These are phyloP conservation scores for Yponomeuta plumbellus DNA, from an alignment of 2,888 invertebrate genomes.

Conservation along the genomic window DNA sequence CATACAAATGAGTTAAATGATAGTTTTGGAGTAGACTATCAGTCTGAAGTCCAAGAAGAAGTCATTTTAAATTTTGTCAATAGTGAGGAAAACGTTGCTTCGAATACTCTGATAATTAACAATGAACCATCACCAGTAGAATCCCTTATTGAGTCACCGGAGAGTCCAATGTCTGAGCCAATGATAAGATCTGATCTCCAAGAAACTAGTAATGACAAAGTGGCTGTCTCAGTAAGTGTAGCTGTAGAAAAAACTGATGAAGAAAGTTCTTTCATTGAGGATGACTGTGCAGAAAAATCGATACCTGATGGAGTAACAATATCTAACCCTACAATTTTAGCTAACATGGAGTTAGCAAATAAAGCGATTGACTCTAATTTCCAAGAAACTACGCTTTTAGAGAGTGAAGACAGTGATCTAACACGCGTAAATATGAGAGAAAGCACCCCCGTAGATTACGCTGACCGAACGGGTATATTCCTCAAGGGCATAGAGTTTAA, in stretches of 20 bases:
- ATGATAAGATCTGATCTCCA: neutral
- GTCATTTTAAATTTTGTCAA: neutral
- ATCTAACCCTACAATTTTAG: neutral
- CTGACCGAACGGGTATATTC: slow-evolving; percentile 31
- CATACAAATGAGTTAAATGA: too few species aligned
- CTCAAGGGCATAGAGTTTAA: slow-evolving; percentile 45
- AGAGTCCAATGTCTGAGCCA: neutral
- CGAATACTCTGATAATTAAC: neutral
- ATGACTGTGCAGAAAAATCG: neutral
- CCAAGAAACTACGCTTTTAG: neutral
- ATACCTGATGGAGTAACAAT: neutral
- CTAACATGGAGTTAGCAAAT: neutral
- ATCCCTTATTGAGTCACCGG: neutral
- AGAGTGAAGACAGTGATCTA: neutral
- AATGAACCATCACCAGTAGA: neutral
- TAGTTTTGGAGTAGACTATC: neutral
- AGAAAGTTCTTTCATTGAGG: neutral
- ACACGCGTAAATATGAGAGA: neutral
- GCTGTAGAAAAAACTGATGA: neutral
- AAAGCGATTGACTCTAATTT: neutral
- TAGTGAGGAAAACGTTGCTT: neutral
- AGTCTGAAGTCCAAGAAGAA: neutral
- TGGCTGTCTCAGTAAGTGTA: neutral
- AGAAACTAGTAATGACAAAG: neutral
- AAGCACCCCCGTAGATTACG: slow-evolving; percentile 15